These are phyloP conservation scores for Sarcophaga carnaria DNA, from an alignment of 2,888 invertebrate species.

Conservation along the genomic window DNA sequence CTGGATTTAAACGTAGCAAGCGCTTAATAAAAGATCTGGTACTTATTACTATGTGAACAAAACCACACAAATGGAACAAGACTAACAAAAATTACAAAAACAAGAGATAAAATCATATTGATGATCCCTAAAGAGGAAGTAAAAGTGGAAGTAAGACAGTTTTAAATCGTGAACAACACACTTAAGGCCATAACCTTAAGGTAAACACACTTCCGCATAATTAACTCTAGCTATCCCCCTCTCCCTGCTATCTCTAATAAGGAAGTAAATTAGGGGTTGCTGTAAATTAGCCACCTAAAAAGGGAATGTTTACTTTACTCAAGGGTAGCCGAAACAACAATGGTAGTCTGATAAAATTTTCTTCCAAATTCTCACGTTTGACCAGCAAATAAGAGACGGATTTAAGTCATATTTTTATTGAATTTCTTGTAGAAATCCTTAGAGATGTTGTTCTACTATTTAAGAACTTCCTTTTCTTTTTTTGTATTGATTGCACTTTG, in stretches of 20 bases:
- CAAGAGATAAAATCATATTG: not conserved
- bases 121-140: constrained; percentile 56
- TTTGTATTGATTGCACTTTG: not conserved
- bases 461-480: constrained; percentile 48
- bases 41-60: constrained; percentile 7
- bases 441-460: constrained; percentile 20
- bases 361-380: constrained; percentile 30
- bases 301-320: constrained; percentile 19
- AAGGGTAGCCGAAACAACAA: not conserved
- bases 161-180: constrained; percentile 52
- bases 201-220: constrained; percentile 37
- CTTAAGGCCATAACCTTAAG: constrained; percentile 33
- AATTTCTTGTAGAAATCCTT: not conserved
- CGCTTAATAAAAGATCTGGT: too few relatives aligned
- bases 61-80: not conserved
- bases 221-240: too few relatives aligned
- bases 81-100: too few relatives aligned
- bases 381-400: not conserved
- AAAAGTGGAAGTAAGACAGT: constrained; percentile 38
- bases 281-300: constrained; percentile 1
- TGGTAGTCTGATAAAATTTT: too few relatives aligned
- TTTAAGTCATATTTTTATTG: not conserved
- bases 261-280: constrained; percentile 24
- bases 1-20: too few relatives aligned
- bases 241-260: not conserved